Evolutionary conservation across 2,113 vertebrate genomes (phyloP), one percentile per base, ranked within the genome.

Genomic region (Neogale vison): DNA sequence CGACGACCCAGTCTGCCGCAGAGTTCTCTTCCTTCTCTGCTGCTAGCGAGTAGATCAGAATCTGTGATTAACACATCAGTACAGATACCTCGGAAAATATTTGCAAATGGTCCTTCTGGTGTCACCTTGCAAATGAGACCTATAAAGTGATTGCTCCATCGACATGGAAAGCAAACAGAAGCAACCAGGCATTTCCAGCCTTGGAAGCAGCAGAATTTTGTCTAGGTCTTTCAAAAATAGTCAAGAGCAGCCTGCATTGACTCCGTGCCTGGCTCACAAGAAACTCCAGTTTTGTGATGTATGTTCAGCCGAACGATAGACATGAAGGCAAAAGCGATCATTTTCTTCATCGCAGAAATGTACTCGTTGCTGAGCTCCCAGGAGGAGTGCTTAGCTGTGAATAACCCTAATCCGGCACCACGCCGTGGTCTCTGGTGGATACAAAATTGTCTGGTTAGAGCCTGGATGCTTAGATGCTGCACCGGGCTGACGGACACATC

Each of bases 251-350:
- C 31, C 31, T 63, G 45, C 39, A 9, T 29, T 6, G 29, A 26
- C 18, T 61, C 23, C 8, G 17, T 59, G 39, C n/a, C 36, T 45
- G 61, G 77, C 5, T 91, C 13, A 18, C 0, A 45, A 93, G 36
- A 79, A 96, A 86, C 85, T 67, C 59, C n/a, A 74, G 52, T 15
- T 79, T 69, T 36, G 17, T 36, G 79, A 93, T 79, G 10, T 17
- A 47, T 95, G 93, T 95, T 74, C 92, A 82, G 74, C 93, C 61
- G 14, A 80, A 59, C 7, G 87, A 93, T 69, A 59, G 67, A 93
- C 0, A 0, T 7, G 69, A 96, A 85, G 61, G 88, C 31, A 42
- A 69, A 63, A 50, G 26, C 1, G 9, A 23, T 77, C 17, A 36
- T 71, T 90, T 96, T 69, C 57, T 80, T 93, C 52, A 1, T 34